A percentile compares a stretch with the other conserved stretches of the same genome.
These are phyloP conservation scores for Brachionus sp. DNA, from an alignment of 1,140 invertebrate genomes.

Conservation along the genomic window DNA sequence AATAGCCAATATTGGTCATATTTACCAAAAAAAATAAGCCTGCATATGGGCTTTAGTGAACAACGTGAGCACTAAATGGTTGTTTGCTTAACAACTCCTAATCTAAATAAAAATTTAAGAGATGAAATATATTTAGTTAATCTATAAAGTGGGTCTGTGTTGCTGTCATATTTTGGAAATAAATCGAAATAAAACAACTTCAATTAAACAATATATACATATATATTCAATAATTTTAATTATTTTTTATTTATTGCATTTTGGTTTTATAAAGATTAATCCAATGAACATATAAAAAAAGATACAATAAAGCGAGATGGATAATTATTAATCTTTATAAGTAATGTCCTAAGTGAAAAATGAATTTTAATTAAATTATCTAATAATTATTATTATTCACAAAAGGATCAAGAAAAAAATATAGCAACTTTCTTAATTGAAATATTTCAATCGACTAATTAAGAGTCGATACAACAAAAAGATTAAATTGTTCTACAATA, in stretches of 20 bases:
- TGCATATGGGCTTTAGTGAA: background rate
- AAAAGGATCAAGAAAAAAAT: conserved; percentile 18
- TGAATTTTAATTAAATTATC: conserved; percentile 22
- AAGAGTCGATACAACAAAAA: conserved; percentile 4
- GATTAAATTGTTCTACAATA: conserved; percentile 5
- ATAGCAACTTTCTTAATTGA: background rate
- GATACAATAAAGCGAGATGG: background rate
- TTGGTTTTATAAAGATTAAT: conserved; percentile 21
- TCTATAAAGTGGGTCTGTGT: background rate
- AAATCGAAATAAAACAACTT: background rate
- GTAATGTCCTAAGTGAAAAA: conserved; percentile 44
- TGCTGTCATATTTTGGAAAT: background rate
- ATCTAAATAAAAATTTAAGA: background rate
- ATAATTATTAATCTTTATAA: conserved; percentile 30
- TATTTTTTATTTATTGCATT: conserved; percentile 30
- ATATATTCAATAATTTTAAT: conserved; percentile 26
- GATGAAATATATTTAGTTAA: background rate
- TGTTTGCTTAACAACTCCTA: background rate
- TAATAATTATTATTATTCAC: background rate
- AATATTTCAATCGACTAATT: conserved; percentile 35
- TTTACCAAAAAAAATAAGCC: background rate
- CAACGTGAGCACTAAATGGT: background rate
- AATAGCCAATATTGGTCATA: background rate
- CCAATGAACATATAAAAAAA: background rate
- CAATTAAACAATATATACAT: background rate